A percentile compares a stretch with the other conserved stretches of the same genome.
These are phyloP conservation scores for Drosophila ananassae DNA, from an alignment of 1,140 invertebrate species.

Conservation along the genomic window DNA sequence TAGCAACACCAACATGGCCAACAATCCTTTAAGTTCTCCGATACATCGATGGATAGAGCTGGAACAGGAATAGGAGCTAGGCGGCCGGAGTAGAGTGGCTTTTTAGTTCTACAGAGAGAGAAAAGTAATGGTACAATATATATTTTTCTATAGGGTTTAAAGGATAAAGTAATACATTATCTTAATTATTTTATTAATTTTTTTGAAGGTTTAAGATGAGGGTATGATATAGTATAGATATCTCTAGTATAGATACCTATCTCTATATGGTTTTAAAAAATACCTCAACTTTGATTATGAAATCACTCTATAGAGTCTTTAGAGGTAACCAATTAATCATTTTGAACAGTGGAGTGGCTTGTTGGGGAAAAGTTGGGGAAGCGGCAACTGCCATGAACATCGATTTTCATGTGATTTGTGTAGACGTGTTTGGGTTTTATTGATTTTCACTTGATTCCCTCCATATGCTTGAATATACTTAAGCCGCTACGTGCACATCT, in stretches of 20 bases:
- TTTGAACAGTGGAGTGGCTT: constrained; percentile 6
- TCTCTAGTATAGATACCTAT: no score
- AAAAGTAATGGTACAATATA: neutral
- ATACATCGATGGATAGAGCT: constrained; percentile 38
- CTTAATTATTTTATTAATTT: no score
- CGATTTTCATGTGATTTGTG: constrained; percentile 82
- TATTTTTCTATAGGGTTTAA: no score
- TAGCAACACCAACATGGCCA: constrained; percentile 52
- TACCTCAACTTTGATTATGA: neutral
- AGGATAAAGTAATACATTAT: no score
- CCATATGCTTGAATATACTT: constrained; percentile 82
- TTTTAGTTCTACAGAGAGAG: constrained; percentile 32
- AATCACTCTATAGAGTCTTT: neutral
- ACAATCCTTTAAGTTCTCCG: constrained; percentile 77
- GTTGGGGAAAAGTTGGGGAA: constrained; percentile 22
- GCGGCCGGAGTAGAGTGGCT: constrained; percentile 18
- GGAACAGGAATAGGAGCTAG: constrained; percentile 4
- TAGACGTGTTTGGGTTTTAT: constrained; percentile 82
- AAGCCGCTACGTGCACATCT: constrained; percentile 76
- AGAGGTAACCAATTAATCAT: neutral
- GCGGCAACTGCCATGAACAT: constrained; percentile 54
- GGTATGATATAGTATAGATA: no score
- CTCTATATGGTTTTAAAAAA: no score
- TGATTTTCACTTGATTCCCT: constrained; percentile 82
- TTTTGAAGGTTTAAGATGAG: no score